These are phyloP conservation scores for Pangasius sanitwongsei DNA, from an alignment of 2,797 vertebrate genomes.

Conservation along the genomic window DNA sequence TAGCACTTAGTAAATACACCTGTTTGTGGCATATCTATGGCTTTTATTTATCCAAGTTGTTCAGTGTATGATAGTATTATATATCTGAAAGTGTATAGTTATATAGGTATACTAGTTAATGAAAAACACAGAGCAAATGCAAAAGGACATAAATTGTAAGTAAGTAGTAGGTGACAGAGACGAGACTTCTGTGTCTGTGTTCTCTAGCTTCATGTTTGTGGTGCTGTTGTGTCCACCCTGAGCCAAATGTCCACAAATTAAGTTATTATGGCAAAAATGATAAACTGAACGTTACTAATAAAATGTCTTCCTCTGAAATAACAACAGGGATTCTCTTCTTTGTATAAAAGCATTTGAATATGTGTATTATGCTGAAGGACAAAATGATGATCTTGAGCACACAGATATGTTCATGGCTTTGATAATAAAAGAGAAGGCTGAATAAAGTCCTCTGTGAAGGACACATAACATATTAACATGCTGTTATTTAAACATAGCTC, in stretches of 20 bases:
- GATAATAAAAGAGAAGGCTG: conserved; percentile 21
- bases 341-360: background rate
- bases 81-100: background rate
- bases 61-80: background rate
- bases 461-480: background rate
- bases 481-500: conserved; percentile 1
- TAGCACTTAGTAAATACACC: background rate
- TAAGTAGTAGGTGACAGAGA: background rate
- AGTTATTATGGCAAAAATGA: background rate
- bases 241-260: background rate
- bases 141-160: background rate
- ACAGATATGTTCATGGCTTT: conserved; percentile 10
- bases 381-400: background rate
- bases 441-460: conserved; percentile 6
- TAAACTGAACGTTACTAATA: background rate
- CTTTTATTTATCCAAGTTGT: background rate
- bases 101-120: background rate
- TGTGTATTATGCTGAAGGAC: conserved; percentile 12
- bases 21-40: background rate
- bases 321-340: background rate
- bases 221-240: background rate
- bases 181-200: background rate
- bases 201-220: background rate
- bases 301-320: background rate
- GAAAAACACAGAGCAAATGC: background rate